phyloP scores from a whole-genome alignment of 2,797 vertebrate species.

The Varecia variegata region DNA sequence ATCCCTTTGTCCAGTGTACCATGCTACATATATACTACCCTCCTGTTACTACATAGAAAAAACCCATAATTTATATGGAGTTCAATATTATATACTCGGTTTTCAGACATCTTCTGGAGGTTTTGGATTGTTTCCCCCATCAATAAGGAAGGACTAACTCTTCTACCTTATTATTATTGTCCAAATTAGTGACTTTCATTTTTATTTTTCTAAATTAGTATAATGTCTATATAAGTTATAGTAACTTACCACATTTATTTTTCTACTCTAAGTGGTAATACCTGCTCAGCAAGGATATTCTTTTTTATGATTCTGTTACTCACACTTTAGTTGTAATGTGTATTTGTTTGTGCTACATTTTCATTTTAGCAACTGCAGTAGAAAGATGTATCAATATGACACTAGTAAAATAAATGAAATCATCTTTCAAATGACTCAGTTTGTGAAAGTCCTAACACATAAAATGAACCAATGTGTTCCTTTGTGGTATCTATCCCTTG shows the following conservation, averaged over 20 bases:
- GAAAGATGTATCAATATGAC: background rate
- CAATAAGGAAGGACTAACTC: background rate
- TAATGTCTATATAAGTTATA: background rate
- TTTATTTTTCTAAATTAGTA: conserved; percentile 5
- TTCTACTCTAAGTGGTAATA: background rate
- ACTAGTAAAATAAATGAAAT: conserved; percentile 24
- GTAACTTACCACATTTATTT: background rate
- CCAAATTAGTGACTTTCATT: conserved; percentile 4
- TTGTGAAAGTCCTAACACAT: conserved; percentile 27
- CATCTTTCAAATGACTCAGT: conserved; percentile 37
- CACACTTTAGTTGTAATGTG: background rate
- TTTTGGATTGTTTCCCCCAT: background rate
- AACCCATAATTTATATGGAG: background rate
- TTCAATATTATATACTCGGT: background rate
- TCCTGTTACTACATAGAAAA: background rate
- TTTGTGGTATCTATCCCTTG: background rate
- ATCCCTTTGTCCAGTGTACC: background rate
- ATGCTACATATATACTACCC: background rate
- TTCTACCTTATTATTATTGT: background rate
- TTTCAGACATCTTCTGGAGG: background rate
- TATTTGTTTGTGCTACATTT: background rate
- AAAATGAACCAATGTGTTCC: conserved; percentile 15
- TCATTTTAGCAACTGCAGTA: background rate
- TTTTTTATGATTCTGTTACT: background rate
- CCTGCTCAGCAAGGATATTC: background rate